These are phyloP conservation scores for Macquaria ambigua DNA, from an alignment of 2,113 vertebrate genomes.

Conservation along the genomic window DNA sequence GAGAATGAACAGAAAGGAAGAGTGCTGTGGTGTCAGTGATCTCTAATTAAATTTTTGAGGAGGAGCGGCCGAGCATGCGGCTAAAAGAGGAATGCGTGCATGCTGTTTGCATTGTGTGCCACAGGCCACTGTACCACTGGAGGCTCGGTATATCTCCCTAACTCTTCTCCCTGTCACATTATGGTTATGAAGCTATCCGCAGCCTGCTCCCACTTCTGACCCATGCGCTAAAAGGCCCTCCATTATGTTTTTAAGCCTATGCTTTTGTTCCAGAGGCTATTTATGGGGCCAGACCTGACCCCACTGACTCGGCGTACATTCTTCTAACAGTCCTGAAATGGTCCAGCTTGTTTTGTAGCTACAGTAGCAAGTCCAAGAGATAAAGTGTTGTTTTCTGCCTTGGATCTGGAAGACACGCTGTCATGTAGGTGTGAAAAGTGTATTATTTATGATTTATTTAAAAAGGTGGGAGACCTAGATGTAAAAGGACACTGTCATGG, in stretches of 20 bases:
- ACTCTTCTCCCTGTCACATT: slow-evolving; percentile 79
- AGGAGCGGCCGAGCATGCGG: slow-evolving; percentile 68
- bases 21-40: slow-evolving; percentile 69
- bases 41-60: slow-evolving; percentile 74
- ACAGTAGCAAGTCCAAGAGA: neutral
- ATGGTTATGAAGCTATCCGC: slow-evolving; percentile 76
- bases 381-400: slow-evolving; percentile 19
- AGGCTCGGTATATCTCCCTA: slow-evolving; percentile 75
- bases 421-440: neutral
- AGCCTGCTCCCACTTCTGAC: slow-evolving; percentile 74
- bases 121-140: slow-evolving; percentile 76
- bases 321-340: slow-evolving; percentile 55
- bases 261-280: slow-evolving; percentile 78
- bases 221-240: slow-evolving; percentile 64
- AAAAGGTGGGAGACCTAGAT: slow-evolving; percentile 8
- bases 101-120: slow-evolving; percentile 80
- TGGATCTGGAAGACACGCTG: slow-evolving; percentile 1
- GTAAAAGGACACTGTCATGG: neutral
- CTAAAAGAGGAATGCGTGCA: slow-evolving; percentile 71
- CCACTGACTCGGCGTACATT: slow-evolving; percentile 66
- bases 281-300: slow-evolving; percentile 67
- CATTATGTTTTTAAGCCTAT: slow-evolving; percentile 76
- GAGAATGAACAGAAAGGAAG: slow-evolving; percentile 64
- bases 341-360: slow-evolving; percentile 60
- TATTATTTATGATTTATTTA: neutral